Evolutionary conservation across 1,140 invertebrate genomes (phyloP).

Genomic region (Papilio machaon): DNA sequence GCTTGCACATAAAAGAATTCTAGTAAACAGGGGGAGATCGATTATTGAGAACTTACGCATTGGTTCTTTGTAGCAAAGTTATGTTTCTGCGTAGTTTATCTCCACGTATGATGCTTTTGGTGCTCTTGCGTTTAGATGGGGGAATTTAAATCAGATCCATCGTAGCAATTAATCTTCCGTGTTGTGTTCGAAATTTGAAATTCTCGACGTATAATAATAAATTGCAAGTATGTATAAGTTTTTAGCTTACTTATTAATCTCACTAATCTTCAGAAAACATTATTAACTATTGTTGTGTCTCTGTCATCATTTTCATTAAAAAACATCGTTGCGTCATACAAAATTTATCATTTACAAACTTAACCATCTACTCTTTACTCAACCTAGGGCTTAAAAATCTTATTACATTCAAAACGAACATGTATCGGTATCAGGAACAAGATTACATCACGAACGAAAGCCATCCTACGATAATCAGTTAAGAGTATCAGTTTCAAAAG

Average conservation of each 20-base stretch:
- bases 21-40: background rate
- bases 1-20: background rate
- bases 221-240: no score
- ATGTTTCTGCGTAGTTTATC: background rate
- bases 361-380: background rate
- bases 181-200: no score
- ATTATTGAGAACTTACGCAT: background rate
- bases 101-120: no score
- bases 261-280: no score
- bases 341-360: background rate
- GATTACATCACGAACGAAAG: conserved; percentile 22
- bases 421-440: conserved; percentile 4
- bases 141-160: background rate
- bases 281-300: no score
- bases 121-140: no score
- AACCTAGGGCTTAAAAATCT: background rate
- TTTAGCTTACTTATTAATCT: no score
- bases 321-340: no score
- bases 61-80: background rate
- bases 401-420: conserved; percentile 4
- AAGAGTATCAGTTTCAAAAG: conserved; percentile 2
- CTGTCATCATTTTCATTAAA: no score
- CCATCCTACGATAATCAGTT: conserved; percentile 18
- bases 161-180: background rate
- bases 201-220: no score